Base-by-base conservation (phyloP, 2,797 vertebrate species). In the Myotis vivesi region DNA sequence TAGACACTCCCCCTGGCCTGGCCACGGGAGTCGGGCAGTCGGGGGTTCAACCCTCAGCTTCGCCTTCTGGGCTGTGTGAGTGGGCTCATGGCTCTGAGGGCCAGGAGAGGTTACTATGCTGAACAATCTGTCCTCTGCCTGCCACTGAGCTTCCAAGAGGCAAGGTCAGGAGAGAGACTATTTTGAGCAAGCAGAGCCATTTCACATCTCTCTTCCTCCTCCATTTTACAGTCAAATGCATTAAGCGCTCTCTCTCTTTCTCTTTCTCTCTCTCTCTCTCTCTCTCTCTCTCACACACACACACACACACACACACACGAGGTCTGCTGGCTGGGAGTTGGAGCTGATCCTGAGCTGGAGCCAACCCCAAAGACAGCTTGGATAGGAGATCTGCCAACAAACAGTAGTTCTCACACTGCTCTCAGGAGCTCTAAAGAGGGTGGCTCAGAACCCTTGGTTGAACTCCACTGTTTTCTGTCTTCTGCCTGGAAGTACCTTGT, bases 1-100 rank as follows among this genome's bases (percentile, higher is more conserved):
- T 2, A 3, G 1, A 20, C 8, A 9, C 15, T 0, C 16, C 9
- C 36, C 2, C 55, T 22, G 1, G 9, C 51, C 51, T 2, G 11
- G 57, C n/a, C 7, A 0, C 0, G 5, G 59, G 41, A 91, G 10
- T 44, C 20, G 3, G 30, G 57, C 30, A 53, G n/a, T 36, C 0
- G 6, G n/a, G 23, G 22, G 33, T 23, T 81, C 49, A 20, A 41
- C 64, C 15, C 3, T 20, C 38, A 41, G 66, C 82, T 75, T 23
- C 8, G 1, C 68, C 46, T 66, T 55, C 8, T 25, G 20, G 53
- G 51, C 25, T 10, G 0, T 8, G 6, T 44, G 46, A 77, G 13
- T 23, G 44, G 46, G 41, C 51, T 4, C 9, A 0, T 9, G 71
- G 68, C 49, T 77, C 66, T 41, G 30, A 30, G 10, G 13, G 16